Percentiles rank a stretch among this genome's conserved stretches.
phyloP scores from a whole-genome alignment of 2,113 vertebrate genomes.

The Pongo abelii region DNA sequence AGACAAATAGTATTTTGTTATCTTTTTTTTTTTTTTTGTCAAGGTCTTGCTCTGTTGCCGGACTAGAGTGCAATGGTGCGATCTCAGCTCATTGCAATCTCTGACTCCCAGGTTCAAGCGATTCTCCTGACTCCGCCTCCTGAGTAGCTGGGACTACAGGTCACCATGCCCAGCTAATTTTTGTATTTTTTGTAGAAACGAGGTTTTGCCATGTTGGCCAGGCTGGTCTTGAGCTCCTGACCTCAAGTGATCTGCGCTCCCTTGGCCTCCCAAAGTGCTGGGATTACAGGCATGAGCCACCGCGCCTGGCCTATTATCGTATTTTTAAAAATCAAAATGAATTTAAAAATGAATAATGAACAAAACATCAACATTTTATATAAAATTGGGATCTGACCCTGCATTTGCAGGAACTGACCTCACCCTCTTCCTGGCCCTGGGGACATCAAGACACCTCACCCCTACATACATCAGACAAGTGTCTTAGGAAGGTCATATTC shows the following conservation, averaged over 20 bases:
- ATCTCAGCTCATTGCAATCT: background rate
- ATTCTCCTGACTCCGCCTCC: background rate
- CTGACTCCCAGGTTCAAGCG: background rate
- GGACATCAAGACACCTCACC: background rate
- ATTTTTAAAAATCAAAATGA: background rate
- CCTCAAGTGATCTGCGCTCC: background rate
- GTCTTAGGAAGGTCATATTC: background rate
- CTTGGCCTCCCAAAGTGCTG: background rate
- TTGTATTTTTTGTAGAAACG: background rate
- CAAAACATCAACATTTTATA: background rate
- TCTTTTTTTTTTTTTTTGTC: background rate
- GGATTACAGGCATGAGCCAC: background rate
- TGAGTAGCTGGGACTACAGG: background rate
- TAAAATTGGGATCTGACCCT: background rate
- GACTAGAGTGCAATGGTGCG: background rate
- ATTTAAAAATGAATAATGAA: background rate
- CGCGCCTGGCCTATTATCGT: background rate
- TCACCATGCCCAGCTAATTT: background rate
- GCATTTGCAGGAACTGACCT: background rate
- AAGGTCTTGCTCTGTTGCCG: background rate
- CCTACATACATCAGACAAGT: background rate
- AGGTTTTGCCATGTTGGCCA: background rate
- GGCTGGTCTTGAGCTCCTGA: too few species aligned
- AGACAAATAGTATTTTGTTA: background rate
- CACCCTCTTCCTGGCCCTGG: background rate